Evolutionary conservation across 2,888 invertebrate genomes (phyloP).

Genomic region (Cheilosia vulpina): DNA sequence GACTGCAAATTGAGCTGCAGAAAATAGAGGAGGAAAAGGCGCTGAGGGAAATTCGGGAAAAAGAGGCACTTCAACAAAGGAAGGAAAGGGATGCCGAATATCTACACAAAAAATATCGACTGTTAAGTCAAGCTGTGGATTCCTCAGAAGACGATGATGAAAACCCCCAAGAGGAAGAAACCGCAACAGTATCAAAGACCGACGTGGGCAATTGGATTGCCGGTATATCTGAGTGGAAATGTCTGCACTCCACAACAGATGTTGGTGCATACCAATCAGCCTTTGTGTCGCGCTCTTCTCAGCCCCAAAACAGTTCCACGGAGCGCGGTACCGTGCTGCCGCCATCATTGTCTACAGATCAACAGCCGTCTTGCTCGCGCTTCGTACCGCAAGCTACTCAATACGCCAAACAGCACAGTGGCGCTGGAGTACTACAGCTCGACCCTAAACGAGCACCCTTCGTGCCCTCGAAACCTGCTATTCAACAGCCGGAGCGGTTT

Average conservation of each 20-base stretch:
- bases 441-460: neutral
- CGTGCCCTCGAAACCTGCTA: neutral
- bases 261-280: too few relatives aligned
- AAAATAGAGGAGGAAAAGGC: slow-evolving; percentile 31
- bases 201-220: neutral
- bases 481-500: neutral
- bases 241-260: slow-evolving; percentile 15
- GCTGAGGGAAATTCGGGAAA: slow-evolving; percentile 27
- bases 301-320: too few relatives aligned
- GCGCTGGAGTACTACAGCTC: neutral
- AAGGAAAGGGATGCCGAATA: slow-evolving; percentile 8
- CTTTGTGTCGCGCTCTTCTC: too few relatives aligned
- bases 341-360: neutral
- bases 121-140: slow-evolving; percentile 7
- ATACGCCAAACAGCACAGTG: too few relatives aligned
- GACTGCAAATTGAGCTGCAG: slow-evolving; percentile 26
- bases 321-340: neutral
- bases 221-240: neutral
- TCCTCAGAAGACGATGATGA: slow-evolving; percentile 6
- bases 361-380: neutral
- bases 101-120: slow-evolving; percentile 14
- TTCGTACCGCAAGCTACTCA: neutral
- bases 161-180: neutral
- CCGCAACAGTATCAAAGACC: neutral
- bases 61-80: slow-evolving; percentile 1